Evolutionary conservation across 1,140 invertebrate genomes (phyloP).

Genomic region (Cyphomyrmex costatus): DNA sequence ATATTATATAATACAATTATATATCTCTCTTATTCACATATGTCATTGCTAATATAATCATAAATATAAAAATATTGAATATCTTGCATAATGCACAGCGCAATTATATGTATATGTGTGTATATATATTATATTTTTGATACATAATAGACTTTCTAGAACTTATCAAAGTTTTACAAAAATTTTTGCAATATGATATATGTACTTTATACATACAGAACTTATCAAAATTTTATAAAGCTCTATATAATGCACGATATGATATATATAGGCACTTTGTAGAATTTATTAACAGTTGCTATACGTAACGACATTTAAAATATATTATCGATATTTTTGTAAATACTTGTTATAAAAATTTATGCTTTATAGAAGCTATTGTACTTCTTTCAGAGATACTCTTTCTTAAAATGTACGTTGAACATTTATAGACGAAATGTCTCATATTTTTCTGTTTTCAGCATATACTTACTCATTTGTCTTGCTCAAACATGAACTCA

Average conservation of each 20-base stretch:
- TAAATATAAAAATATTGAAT: not conserved
- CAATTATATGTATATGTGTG: not conserved
- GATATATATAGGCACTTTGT: not conserved
- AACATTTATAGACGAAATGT: slow-evolving; percentile 26
- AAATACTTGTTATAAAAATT: slow-evolving; percentile 4
- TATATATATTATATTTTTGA: too few species aligned
- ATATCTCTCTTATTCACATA: not conserved
- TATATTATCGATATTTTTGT: not conserved
- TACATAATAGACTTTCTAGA: too few species aligned
- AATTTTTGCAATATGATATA: too few species aligned
- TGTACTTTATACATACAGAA: too few species aligned
- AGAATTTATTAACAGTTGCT: not conserved
- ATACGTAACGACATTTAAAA: not conserved
- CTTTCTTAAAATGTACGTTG: not conserved
- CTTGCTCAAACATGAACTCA: slow-evolving; percentile 39
- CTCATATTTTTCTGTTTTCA: slow-evolving; percentile 9
- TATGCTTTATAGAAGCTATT: not conserved
- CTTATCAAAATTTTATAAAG: too few species aligned
- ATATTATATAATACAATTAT: not conserved
- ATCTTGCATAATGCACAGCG: not conserved
- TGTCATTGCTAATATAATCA: not conserved
- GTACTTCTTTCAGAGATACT: not conserved
- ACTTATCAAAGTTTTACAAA: too few species aligned
- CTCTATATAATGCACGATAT: too few species aligned
- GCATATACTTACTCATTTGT: slow-evolving; percentile 35